Evolutionary conservation across 1,140 invertebrate species (phyloP), one percentile per base, ranked within the genome.

Genomic region (Eubasilissa regina): DNA sequence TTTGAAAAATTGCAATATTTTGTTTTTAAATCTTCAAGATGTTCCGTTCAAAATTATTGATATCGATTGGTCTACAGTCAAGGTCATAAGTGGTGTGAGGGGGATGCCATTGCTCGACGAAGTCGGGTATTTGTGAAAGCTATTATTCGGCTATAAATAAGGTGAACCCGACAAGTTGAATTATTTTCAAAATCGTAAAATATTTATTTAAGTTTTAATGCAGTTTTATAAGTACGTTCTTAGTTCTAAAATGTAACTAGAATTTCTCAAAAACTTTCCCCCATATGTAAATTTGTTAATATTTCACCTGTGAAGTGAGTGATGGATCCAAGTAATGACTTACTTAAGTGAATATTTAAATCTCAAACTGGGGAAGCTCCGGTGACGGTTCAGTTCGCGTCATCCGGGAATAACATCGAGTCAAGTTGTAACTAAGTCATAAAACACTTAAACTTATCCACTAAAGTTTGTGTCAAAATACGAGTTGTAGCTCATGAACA

Each of bases 371-470:
- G 25, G 19, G 8, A 74, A 55, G 35, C 70, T 56, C 70, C 12
- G 0, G 53, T 56, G 70, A 74, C 53, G 51, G 53, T 43, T 74
- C 70, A 53, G 45, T 51, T 19, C 55, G 15, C 4, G 21, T 45
- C n/a, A 77, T 11, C 58, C 13, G 64, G 75, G 76, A 70, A 78
- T 73, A 78, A 78, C 75, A 64, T 9, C 19, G 21, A 68, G 68
- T 60, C 77, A 79, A 83, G 72, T 81, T 80, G 77, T 80, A 82
- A 82, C 81, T 80, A 78, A 82, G 81, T 83, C 81, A 81, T 83
- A 83, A 83, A 83, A 83, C 79, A 80, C 76, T 83, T 83, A 81
- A 83, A 83, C 58, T 83, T 83, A 78, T 83, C 79, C 68, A 68
- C 78, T 83, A 83, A 81, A 83, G 76, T 83, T 75, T 66, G 70